Percentiles rank a stretch among this genome's conserved stretches.
These are phyloP conservation scores for Pyrgus malvae DNA, from an alignment of 2,888 invertebrate species.

Conservation along the genomic window DNA sequence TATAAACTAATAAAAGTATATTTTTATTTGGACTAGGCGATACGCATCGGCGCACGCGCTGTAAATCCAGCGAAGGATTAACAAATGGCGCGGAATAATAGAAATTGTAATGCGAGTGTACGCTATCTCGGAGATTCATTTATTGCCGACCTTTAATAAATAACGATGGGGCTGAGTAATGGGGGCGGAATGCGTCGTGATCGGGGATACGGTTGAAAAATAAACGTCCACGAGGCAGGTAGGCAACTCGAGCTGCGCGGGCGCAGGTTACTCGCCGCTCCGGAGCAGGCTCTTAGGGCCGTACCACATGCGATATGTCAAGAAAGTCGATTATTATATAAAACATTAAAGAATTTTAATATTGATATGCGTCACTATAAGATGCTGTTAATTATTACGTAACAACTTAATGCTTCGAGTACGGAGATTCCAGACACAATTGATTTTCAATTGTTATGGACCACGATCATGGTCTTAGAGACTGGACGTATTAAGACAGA, in stretches of 20 bases:
- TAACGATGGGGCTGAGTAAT: conserved; percentile 40
- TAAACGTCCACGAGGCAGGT: conserved; percentile 21
- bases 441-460: no score
- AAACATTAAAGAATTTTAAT: no score
- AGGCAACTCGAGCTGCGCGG: conserved; percentile 29
- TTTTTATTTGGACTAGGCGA: conserved; percentile 12
- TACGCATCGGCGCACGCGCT: conserved; percentile 14
- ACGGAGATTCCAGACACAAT: no score
- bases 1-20: conserved; percentile 8
- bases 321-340: no score
- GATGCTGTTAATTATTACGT: no score
- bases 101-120: conserved; percentile 34
- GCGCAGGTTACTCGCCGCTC: no score
- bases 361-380: no score
- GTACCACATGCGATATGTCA: no score
- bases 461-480: no score
- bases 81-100: conserved; percentile 36
- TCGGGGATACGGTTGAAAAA: conserved; percentile 39
- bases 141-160: conserved; percentile 38
- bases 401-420: no score
- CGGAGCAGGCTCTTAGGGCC: no score
- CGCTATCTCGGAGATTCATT: conserved; percentile 35
- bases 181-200: conserved; percentile 44
- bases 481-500: no score
- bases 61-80: conserved; percentile 26